Evolutionary conservation across 2,113 vertebrate genomes (phyloP).

Genomic region (Cinclus mexicanus): DNA sequence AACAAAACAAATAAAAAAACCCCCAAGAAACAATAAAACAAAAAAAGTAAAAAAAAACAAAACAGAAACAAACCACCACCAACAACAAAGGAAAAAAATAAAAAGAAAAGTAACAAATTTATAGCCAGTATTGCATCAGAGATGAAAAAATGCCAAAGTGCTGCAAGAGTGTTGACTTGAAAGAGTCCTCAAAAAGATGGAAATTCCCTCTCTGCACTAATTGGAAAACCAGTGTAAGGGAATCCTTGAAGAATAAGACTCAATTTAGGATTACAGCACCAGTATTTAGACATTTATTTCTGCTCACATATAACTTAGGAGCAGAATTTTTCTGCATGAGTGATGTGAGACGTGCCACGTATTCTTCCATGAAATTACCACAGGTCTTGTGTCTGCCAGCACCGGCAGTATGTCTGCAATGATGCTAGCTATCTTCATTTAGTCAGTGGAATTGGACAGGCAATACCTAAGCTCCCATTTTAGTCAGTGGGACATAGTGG

Average conservation of each 20-base stretch:
- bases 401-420: background rate
- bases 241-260: background rate
- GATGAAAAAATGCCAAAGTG: background rate
- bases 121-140: background rate
- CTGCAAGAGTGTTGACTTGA: background rate
- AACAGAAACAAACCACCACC: background rate
- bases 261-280: background rate
- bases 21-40: background rate
- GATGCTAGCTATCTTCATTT: background rate
- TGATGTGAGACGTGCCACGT: rapidly evolving
- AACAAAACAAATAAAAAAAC: background rate
- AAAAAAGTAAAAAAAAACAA: background rate
- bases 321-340: background rate
- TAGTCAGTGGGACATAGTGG: background rate
- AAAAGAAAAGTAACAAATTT: background rate
- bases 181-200: background rate
- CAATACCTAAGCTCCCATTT: background rate
- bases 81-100: background rate
- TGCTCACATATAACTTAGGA: background rate
- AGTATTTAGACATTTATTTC: background rate
- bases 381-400: background rate
- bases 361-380: background rate
- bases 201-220: background rate
- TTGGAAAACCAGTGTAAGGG: background rate
- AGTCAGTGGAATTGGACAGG: background rate